Evolutionary conservation across 30 jellyfish, hydroid and myxozoan species (phyloP), one percentile per base, ranked within the genome.

Genomic region (Cassiopea andromeda): DNA sequence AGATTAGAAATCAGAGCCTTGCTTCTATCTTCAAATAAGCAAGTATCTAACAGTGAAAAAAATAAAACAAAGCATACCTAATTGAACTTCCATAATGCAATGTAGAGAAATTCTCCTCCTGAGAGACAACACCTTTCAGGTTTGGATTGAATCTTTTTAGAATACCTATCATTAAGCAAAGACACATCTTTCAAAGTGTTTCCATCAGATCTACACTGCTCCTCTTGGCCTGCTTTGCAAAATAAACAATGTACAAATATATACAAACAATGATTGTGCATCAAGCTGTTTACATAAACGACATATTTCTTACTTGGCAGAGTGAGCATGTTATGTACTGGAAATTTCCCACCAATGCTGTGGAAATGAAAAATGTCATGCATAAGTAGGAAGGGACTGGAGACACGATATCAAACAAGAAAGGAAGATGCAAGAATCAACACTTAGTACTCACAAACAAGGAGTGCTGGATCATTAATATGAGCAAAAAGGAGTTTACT

Each of bases 71-170:
- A 4, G 14, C 87, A 5, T 64, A 77, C 93, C 93, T 86, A 18
- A 86, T 44, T 14, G 93, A 86, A 50, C 88, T 16, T 14, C 93
- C 93, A 46, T 86, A 86, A 78, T 86, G 77, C 80, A 86, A 58
- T 1, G 93, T 86, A 16, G 93, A 73, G 47, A 86, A 86, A 48
- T 60, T 74, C 64, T 86, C 93, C 69, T 86, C 89, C 75, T 72
- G 48, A 47, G 77, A 8, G 13, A 86, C 84, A 46, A 84, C 89
- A 75, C 93, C 93, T 60, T 86, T 86, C 78, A 86, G 69, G 67
- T 64, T 86, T 14, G 93, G 88, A 77, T 86, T 86, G 84, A 75
- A 86, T 54, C 76, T 86, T 61, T 86, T 86, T 77, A 86, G 12
- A 43, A 86, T 86, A 54, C 89, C 93, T 86, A 9, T 50, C 64